Conservation (phyloP, 1,140 invertebrate species). For the Drosophila chauvacae region DNA sequence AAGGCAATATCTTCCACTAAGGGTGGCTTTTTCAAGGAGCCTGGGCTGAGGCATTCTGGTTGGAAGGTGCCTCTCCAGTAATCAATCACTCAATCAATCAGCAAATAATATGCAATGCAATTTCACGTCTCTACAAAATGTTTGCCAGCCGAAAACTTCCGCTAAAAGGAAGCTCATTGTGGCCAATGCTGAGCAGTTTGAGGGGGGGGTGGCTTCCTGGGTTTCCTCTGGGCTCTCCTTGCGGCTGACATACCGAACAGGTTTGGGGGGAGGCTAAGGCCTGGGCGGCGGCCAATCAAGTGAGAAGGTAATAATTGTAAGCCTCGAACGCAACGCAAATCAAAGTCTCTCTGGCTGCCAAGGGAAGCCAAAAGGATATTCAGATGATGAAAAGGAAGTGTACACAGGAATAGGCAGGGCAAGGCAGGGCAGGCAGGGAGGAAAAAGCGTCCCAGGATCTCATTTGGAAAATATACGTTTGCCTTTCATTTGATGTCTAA, state of each 20-base stretch:
- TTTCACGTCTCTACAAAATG: slow-evolving; percentile 71
- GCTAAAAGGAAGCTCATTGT: slow-evolving; percentile 43
- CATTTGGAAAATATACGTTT: slow-evolving; percentile 19
- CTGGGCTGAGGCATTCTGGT: neutral
- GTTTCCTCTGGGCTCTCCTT: neutral
- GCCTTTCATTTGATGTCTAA: slow-evolving; percentile 36
- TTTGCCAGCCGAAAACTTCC: slow-evolving; percentile 68
- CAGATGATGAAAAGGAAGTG: slow-evolving; percentile 38
- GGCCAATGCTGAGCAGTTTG: neutral
- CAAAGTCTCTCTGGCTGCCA: slow-evolving; percentile 17
- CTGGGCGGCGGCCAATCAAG: slow-evolving; percentile 28
- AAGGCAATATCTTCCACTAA: neutral
- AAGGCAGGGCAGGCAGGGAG: too few relatives aligned
- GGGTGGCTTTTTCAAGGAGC: neutral
- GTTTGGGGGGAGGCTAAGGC: neutral
- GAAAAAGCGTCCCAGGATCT: neutral
- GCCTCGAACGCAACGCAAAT: slow-evolving; percentile 28
- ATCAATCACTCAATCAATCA: slow-evolving; percentile 83
- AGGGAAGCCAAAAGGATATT: slow-evolving; percentile 33
- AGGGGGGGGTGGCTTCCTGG: slow-evolving; percentile 2
- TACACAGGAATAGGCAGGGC: slow-evolving; percentile 1
- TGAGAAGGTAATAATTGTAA: slow-evolving; percentile 50
- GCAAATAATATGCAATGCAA: slow-evolving; percentile 83
- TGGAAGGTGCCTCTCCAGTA: slow-evolving; percentile 40
- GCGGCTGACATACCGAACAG: neutral